Evolutionary conservation across 1,140 invertebrate genomes (phyloP).

Genomic region (Panonychus citri): DNA sequence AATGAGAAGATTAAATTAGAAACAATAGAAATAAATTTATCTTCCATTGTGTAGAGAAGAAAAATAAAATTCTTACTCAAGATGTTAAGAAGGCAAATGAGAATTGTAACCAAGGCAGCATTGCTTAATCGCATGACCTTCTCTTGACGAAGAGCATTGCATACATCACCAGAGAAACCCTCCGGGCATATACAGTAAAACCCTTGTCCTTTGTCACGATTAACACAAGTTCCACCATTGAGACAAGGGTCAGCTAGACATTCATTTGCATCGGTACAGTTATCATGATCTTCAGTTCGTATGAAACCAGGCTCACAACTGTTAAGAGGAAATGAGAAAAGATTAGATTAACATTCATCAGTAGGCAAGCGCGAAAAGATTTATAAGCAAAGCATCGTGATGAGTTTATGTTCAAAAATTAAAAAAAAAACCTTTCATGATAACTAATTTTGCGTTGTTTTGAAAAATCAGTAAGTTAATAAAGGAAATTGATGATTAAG

Average conservation of each 20-base stretch:
- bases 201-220: conserved; percentile 34
- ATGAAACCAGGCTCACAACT: conserved; percentile 69
- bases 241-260: conserved; percentile 61
- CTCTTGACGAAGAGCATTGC: conserved; percentile 71
- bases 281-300: conserved; percentile 60
- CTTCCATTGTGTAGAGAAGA: not conserved
- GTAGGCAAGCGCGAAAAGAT: too few relatives aligned
- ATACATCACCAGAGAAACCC: conserved; percentile 78
- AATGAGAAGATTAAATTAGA: too few relatives aligned
- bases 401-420: too few relatives aligned
- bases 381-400: too few relatives aligned
- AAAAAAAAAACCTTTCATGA: too few relatives aligned
- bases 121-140: conserved; percentile 61
- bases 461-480: not conserved
- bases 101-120: conserved; percentile 13
- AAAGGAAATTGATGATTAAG: too few relatives aligned
- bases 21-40: too few relatives aligned
- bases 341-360: not conserved
- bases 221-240: conserved; percentile 31
- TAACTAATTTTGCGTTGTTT: not conserved
- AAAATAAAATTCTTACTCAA: conserved; percentile 16
- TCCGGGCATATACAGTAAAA: conserved; percentile 38
- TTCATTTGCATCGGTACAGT: conserved; percentile 79
- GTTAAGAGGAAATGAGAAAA: not conserved
- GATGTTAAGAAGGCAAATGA: conserved; percentile 10